A percentile compares a stretch with the other conserved stretches of the same genome.
Conservation (phyloP, 2,797 vertebrate species). For the Hyperoplus immaculatus region DNA sequence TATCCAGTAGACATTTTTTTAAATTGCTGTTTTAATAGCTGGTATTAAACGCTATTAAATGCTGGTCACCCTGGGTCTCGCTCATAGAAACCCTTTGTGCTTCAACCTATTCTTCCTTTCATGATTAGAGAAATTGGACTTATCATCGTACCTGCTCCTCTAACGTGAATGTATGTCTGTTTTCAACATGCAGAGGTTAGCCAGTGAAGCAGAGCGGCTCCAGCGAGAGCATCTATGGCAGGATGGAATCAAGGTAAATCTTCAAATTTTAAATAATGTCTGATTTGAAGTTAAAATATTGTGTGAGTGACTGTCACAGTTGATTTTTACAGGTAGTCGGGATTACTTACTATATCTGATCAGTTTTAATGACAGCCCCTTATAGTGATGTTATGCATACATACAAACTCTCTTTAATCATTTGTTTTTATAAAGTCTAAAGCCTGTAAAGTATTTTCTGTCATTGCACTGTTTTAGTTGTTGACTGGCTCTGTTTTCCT, state of each 20-base stretch:
- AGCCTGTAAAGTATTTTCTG: neutral
- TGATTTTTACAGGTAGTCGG: neutral
- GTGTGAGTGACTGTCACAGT: neutral
- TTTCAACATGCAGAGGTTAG: slow-evolving; percentile 87
- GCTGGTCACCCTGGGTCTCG: neutral
- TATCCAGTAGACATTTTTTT: neutral
- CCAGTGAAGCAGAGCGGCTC: slow-evolving; percentile 93
- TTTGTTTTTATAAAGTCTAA: neutral
- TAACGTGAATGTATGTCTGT: slow-evolving; percentile 47
- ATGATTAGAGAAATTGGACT: neutral
- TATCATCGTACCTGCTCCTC: slow-evolving; percentile 17
- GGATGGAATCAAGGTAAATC: slow-evolving; percentile 94
- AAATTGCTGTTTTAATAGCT: neutral
- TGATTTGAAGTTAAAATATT: neutral
- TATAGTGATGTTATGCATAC: neutral
- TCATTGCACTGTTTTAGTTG: neutral
- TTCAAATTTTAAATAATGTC: slow-evolving; percentile 14
- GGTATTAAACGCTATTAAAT: neutral
- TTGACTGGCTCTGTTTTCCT: neutral
- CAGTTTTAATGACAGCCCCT: neutral
- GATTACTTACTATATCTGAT: neutral
- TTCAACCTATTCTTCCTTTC: neutral
- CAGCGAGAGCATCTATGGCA: slow-evolving; percentile 96
- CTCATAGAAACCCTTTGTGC: neutral
- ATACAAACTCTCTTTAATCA: neutral